These are phyloP conservation scores for Spermophilus dauricus DNA, from an alignment of 2,113 vertebrate species.

Conservation along the genomic window DNA sequence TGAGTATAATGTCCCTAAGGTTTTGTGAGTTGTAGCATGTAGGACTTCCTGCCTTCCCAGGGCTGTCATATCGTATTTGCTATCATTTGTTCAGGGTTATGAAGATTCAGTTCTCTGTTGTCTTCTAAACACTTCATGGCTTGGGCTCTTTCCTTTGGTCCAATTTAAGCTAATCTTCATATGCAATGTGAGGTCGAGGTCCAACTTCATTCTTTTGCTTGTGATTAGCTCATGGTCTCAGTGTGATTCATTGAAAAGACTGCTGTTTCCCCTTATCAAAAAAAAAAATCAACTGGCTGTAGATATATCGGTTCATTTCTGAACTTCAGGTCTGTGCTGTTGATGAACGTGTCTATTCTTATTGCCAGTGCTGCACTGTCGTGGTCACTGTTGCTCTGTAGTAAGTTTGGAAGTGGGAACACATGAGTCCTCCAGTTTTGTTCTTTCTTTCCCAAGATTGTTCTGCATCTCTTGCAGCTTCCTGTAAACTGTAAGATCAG, in stretches of 20 bases:
- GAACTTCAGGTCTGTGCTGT: too few relatives aligned
- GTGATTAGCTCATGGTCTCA: background rate
- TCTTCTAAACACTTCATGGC: background rate
- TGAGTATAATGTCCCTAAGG: too few relatives aligned
- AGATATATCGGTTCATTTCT: background rate
- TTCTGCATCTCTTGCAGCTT: background rate
- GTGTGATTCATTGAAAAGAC: background rate
- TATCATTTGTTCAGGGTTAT: background rate
- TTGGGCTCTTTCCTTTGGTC: background rate
- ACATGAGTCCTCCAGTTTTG: background rate
- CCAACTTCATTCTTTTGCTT: too few relatives aligned
- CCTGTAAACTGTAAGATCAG: background rate
- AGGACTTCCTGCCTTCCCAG: too few relatives aligned
- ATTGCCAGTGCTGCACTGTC: background rate
- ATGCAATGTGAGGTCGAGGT: too few relatives aligned
- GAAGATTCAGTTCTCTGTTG: background rate
- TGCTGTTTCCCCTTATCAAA: background rate
- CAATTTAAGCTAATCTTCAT: too few relatives aligned
- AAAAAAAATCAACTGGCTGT: background rate
- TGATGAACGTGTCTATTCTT: too few relatives aligned
- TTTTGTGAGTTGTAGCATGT: too few relatives aligned
- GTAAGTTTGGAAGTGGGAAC: background rate
- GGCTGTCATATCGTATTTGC: too few relatives aligned
- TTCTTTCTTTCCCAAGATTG: too few relatives aligned
- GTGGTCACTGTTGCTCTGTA: slow-evolving; percentile 8